These are phyloP conservation scores for Sebastes melanostomus DNA, from an alignment of 2,797 vertebrate species.

Conservation along the genomic window DNA sequence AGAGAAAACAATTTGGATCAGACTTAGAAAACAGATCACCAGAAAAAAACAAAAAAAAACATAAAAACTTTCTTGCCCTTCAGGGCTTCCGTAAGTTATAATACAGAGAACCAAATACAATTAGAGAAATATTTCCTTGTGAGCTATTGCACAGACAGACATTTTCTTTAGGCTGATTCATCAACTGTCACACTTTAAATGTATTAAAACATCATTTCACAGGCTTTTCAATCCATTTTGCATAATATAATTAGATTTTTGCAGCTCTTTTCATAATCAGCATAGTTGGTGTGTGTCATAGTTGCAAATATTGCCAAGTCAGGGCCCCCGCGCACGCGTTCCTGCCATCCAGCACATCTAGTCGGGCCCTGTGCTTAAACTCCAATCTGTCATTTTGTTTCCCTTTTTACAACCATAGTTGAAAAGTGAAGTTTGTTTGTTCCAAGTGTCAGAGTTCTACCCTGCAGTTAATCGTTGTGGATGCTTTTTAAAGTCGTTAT, in stretches of 20 bases:
- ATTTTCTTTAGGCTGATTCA: conserved; percentile 34
- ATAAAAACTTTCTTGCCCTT: too few relatives aligned
- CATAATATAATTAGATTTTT: conserved; percentile 60
- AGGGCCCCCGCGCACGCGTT: conserved; percentile 10
- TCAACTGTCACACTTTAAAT: conserved; percentile 45
- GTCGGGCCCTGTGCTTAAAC: conserved; percentile 22
- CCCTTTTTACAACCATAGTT: neutral
- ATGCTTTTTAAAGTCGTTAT: neutral
- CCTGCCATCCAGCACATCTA: conserved; percentile 26
- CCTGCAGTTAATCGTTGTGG: neutral
- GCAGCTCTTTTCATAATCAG: conserved; percentile 49
- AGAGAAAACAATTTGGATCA: too few relatives aligned
- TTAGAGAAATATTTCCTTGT: neutral
- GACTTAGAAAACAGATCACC: too few relatives aligned
- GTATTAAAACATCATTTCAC: conserved; percentile 50
- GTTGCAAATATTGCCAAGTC: conserved; percentile 39
- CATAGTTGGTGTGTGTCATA: conserved; percentile 46
- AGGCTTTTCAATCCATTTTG: conserved; percentile 52
- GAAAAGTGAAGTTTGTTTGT: neutral
- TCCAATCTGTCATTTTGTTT: conserved; percentile 41
- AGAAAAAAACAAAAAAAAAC: too few relatives aligned
- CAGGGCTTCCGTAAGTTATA: neutral
- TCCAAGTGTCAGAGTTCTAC: neutral
- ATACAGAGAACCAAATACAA: neutral
- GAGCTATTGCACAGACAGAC: neutral